These are phyloP conservation scores for Schrankia costaestrigalis DNA, from an alignment of 2,888 invertebrate genomes.

Conservation along the genomic window DNA sequence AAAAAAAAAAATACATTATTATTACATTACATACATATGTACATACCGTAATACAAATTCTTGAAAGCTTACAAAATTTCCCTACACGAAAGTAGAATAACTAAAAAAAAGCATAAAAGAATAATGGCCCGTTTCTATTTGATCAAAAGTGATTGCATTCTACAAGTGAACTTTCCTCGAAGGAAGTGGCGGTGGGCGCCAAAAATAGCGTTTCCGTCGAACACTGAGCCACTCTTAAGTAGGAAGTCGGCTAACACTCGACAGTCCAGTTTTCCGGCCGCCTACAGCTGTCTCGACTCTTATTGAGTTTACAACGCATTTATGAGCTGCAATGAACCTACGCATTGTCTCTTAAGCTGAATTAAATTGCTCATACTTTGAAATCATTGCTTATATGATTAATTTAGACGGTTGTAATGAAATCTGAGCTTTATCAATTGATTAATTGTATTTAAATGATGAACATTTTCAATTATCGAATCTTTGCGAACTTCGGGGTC, in stretches of 20 bases:
- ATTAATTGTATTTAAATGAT: too few species aligned
- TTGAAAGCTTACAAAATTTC: too few species aligned
- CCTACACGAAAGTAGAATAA: too few species aligned
- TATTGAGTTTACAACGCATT: slow-evolving; percentile 77
- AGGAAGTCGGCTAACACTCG: slow-evolving; percentile 73
- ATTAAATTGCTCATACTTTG: slow-evolving; percentile 73
- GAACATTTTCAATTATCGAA: too few species aligned
- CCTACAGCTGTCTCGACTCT: slow-evolving; percentile 73
- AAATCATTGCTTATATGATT: slow-evolving; percentile 56
- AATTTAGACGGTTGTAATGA: slow-evolving; percentile 29
- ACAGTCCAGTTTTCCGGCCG: slow-evolving; percentile 72
- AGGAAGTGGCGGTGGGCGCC: slow-evolving; percentile 76
- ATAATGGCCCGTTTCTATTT: slow-evolving; percentile 29
- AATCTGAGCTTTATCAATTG: slow-evolving; percentile 13
- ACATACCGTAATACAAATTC: too few species aligned
- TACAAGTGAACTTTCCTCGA: slow-evolving; percentile 70
- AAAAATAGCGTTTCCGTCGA: slow-evolving; percentile 78
- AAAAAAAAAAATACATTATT: too few species aligned
- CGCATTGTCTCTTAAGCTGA: slow-evolving; percentile 70
- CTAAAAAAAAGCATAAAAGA: slow-evolving; percentile 20
- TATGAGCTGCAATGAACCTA: slow-evolving; percentile 71
- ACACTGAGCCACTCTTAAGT: slow-evolving; percentile 67
- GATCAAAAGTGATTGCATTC: slow-evolving; percentile 51
- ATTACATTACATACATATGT: too few species aligned
- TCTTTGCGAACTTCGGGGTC: too few species aligned